Evolutionary conservation across 2,113 vertebrate species (phyloP).

Genomic region (Brienomyrus brachyistius): DNA sequence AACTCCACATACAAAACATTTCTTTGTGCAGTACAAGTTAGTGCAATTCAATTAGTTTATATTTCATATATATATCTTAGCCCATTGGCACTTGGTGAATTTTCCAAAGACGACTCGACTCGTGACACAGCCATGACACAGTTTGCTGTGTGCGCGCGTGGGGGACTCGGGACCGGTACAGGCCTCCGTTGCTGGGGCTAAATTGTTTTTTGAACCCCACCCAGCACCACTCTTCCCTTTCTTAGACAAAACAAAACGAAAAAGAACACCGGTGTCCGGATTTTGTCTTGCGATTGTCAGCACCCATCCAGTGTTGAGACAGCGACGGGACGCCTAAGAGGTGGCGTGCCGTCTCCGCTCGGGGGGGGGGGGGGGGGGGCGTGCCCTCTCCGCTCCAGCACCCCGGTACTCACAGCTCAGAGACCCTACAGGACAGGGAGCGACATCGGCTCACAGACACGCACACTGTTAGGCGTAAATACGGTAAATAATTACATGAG

Average conservation of each 20-base stretch:
- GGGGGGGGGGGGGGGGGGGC: background rate
- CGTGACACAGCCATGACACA: conserved; percentile 2
- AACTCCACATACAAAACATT: conserved; percentile 57
- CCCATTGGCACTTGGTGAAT: conserved; percentile 71
- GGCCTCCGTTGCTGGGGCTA: no score
- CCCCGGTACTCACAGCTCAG: conserved; percentile 18
- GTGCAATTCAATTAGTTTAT: conserved; percentile 56
- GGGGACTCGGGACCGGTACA: conserved; percentile 18
- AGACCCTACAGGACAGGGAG: conserved; percentile 19
- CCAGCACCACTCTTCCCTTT: background rate
- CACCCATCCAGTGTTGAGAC: background rate
- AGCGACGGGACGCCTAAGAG: background rate
- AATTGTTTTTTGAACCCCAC: background rate
- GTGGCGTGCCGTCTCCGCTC: background rate
- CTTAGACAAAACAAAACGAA: background rate
- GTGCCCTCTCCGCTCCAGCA: background rate
- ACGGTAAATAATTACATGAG: background rate
- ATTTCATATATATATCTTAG: no score
- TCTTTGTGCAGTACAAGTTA: conserved; percentile 63
- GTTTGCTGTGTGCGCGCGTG: conserved; percentile 20
- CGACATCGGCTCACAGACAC: conserved; percentile 24
- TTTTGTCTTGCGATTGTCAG: background rate
- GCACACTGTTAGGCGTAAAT: background rate
- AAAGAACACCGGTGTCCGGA: background rate
- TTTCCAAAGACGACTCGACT: conserved; percentile 46